Percentiles rank a stretch among this genome's conserved stretches.
phyloP scores from a whole-genome alignment of 2,888 invertebrate genomes.

The Antheraea assamensis region DNA sequence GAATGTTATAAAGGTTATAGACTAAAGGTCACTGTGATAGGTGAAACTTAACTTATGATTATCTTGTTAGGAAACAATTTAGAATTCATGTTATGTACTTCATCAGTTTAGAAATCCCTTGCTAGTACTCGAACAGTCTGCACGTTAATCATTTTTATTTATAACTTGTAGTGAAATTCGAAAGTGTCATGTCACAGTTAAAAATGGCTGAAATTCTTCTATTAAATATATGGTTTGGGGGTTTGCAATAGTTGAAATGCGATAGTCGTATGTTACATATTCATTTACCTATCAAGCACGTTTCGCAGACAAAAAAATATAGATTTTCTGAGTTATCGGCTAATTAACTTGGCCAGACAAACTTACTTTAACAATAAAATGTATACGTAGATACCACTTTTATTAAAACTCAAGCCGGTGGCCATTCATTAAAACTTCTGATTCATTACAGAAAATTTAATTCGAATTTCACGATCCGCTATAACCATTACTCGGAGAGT shows the following conservation, averaged over 20 bases:
- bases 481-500: conserved; percentile 23
- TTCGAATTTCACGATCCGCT: conserved; percentile 21
- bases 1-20: not conserved
- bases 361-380: not conserved
- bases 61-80: conserved; percentile 8
- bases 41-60: not conserved
- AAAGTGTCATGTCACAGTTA: not conserved
- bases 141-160: conserved; percentile 7
- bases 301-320: not conserved
- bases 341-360: not conserved
- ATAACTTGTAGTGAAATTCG: not conserved
- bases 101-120: conserved; percentile 1
- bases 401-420: conserved; percentile 21
- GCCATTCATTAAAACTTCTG: conserved; percentile 34
- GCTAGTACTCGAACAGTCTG: not conserved
- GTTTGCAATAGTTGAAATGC: not conserved
- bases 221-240: not conserved
- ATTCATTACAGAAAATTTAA: conserved; percentile 33
- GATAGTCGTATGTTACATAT: not conserved
- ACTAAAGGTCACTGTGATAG: not conserved
- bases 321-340: not conserved
- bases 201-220: not conserved
- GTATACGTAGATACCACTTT: conserved; percentile 4
- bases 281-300: not conserved
- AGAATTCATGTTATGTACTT: conserved; percentile 2